Evolutionary conservation across 2,888 invertebrate genomes (phyloP), one percentile per base, ranked within the genome.

Genomic region (Galerucella nymphaeae): DNA sequence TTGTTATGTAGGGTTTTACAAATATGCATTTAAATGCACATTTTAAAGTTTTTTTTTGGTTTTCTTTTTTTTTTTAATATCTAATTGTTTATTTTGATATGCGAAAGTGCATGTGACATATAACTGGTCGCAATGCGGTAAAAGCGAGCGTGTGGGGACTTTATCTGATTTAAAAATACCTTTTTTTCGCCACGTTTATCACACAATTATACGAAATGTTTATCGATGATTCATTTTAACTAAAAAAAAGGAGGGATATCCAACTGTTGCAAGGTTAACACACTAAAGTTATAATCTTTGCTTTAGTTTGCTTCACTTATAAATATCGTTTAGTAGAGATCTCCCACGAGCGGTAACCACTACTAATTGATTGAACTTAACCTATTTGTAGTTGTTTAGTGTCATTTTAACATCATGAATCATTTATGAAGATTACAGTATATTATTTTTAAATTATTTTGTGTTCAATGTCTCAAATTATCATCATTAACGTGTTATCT

Each of bases 351-450:
- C 9, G 53, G n/a, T 16, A 45, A n/a, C n/a, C n/a, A n/a, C n/a
- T 42, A 3, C 2, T 42, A 42, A 42, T 42, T 48, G 50, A 18
- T 18, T 53, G 18, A 58, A 23, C 16, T 58, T 30, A 58, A 58
- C n/a, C 58, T 30, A 58, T n/a, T 14, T 58, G 14, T 13, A 58
- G 23, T 58, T 58, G 11, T 58, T 23, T 4, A 58, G 58, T 58
- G 58, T 23, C 58, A 58, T 58, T 23, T 58, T 30, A 30, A 58
- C 58, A 58, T 58, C 58, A 58, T 58, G 58, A 58, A 11, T 58
- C 58, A 30, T 30, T 6, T 14, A 30, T 58, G 53, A 30, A 58
- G 58, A 58, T 58, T 23, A 58, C 23, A 30, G 9, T 55, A 55
- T 20, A 55, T 20, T 55, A 23, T n/a, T n/a, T 55, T 55, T 58